Conservation (phyloP, 1,140 invertebrate species). For the Calephelis nemesis region DNA sequence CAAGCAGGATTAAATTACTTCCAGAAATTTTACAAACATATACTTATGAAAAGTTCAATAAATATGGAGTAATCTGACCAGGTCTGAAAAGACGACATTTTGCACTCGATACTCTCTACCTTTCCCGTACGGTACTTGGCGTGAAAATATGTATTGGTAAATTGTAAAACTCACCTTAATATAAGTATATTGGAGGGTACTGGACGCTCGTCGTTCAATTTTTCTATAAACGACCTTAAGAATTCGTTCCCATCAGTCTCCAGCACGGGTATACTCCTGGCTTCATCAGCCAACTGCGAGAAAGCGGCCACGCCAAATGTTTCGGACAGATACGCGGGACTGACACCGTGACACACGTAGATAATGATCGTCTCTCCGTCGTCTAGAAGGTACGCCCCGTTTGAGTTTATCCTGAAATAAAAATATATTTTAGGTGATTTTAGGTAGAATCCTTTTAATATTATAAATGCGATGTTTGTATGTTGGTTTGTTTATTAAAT, state of each 20-base stretch:
- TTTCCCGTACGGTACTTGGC: no score
- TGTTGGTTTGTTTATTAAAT: no score
- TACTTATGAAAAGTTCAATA: no score
- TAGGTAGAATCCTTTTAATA: no score
- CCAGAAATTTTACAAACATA: no score
- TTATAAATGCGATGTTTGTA: no score
- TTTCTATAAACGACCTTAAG: constrained; percentile 89
- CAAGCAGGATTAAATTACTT: no score
- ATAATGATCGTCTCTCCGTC: constrained; percentile 90
- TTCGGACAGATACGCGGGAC: constrained; percentile 86
- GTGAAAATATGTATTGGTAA: no score
- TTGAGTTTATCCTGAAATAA: constrained; percentile 85
- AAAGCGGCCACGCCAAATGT: constrained; percentile 80
- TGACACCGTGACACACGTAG: constrained; percentile 91
- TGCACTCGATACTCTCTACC: no score
- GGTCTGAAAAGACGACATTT: no score
- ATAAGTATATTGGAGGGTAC: constrained; percentile 88
- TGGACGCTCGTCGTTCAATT: constrained; percentile 92
- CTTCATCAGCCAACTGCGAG: constrained; percentile 79
- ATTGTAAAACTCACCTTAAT: constrained; percentile 83
- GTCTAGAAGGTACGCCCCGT: constrained; percentile 96
- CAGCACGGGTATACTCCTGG: constrained; percentile 89
- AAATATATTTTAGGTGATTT: neutral
- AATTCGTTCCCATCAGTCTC: constrained; percentile 87
- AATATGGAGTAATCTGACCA: no score